Evolutionary conservation across 2,888 invertebrate species (phyloP), one percentile per base, ranked within the genome.

Genomic region (Drosophila tripunctata): DNA sequence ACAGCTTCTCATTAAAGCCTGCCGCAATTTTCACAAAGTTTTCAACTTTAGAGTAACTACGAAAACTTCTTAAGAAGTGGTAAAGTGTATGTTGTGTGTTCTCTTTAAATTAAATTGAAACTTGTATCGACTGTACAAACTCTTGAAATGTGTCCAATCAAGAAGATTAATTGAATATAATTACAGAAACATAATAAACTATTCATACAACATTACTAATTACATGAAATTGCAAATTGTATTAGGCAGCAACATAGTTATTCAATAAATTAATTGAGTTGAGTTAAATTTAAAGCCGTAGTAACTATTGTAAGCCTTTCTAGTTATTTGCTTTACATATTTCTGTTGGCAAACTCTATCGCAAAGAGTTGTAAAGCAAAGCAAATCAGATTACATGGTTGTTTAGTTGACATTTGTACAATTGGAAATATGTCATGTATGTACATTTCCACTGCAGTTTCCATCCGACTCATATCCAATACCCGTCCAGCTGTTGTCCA

Each of bases 361-460:
- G 15, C 24, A 17, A 31, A 14, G 30, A 19, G 17, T 44, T 22
- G 17, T 17, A 12, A 10, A 17, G 19, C 12, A 12, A n/a, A 12
- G 5, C 2, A 19, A 22, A 27, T 15, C 27, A 10, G 27, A 27
- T 27, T 10, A 47, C 17, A 14, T 2, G 19, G 17, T 15, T 22
- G n/a, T 19, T 50, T 40, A 48, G 55, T 62, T 78, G 78, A 67
- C 76, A 77, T 65, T 74, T 71, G 75, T 52, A 67, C 69, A 75
- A 78, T 78, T 78, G 73, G 58, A 69, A 78, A 64, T 70, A 69
- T 69, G 63, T 73, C 78, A 75, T 75, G 69, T 65, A 61, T 78
- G 64, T 61, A 7, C 36, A 30, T 38, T 36, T 52, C 31, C 31
- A 17, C 12, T 14, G 12, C 2, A 7, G 7, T 15, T 19, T 10